Percentiles rank a stretch among this genome's conserved stretches.
Conservation (phyloP, 1,140 invertebrate genomes). For the Drosophila pachea region DNA sequence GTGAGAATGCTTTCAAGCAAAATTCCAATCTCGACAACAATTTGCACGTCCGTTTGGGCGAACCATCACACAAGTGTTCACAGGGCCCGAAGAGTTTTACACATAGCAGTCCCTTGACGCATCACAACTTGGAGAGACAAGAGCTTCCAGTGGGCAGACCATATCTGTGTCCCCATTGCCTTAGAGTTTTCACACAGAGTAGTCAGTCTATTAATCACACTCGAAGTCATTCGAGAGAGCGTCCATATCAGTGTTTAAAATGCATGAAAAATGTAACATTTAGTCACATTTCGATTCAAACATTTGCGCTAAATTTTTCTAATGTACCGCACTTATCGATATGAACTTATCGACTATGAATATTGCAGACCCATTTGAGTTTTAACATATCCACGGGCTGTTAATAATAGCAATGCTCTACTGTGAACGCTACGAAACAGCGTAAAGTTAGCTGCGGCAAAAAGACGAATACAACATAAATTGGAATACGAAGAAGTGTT, state of each 20-base stretch:
- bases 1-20: constrained; percentile 1
- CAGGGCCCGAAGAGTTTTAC: constrained; percentile 15
- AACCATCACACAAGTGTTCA: too few relatives aligned
- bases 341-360: not conserved
- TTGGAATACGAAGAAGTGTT: not conserved
- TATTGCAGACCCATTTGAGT: not conserved
- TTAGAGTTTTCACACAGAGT: too few relatives aligned
- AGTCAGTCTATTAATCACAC: too few relatives aligned
- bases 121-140: too few relatives aligned
- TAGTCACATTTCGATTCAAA: constrained; percentile 81
- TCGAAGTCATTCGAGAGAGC: constrained; percentile 85
- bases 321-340: constrained; percentile 1
- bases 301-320: not conserved
- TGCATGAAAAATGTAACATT: constrained; percentile 98
- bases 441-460: constrained; percentile 16
- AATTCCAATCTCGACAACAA: constrained; percentile 12
- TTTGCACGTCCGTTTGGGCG: constrained; percentile 1
- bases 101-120: constrained; percentile 6
- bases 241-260: constrained; percentile 95
- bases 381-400: not conserved
- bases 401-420: not conserved
- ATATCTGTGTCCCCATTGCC: too few relatives aligned
- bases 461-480: constrained; percentile 15
- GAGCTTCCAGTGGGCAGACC: too few relatives aligned
- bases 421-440: constrained; percentile 8